These are phyloP conservation scores for Perca schrenkii DNA, from an alignment of 2,113 vertebrate genomes.

Conservation along the genomic window DNA sequence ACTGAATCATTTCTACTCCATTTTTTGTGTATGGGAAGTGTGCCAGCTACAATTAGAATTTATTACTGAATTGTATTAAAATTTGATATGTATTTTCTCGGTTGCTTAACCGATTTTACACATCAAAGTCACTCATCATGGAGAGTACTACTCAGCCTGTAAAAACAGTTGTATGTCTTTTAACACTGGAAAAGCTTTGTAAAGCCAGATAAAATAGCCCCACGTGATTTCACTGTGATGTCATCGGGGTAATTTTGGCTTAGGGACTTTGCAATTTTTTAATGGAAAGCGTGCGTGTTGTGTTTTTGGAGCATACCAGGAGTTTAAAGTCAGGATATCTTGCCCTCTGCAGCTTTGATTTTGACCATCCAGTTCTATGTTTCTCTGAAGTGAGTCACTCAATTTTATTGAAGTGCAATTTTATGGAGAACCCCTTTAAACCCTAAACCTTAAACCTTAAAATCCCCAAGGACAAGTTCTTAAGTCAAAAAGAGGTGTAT, in stretches of 20 bases:
- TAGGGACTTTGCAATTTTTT: background rate
- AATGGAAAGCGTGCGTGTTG: background rate
- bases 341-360: conserved; percentile 26
- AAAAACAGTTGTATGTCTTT: background rate
- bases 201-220: background rate
- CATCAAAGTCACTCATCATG: background rate
- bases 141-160: background rate
- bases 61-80: conserved; percentile 17
- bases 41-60: conserved; percentile 17
- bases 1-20: conserved; percentile 17
- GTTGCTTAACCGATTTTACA: conserved; percentile 1
- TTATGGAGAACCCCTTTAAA: background rate
- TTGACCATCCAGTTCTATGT: conserved; percentile 15
- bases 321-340: conserved; percentile 32
- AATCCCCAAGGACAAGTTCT: background rate
- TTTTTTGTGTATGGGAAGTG: conserved; percentile 2
- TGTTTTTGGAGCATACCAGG: conserved; percentile 9
- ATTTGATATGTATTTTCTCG: conserved; percentile 12
- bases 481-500: background rate
- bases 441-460: background rate
- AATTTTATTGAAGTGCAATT: conserved; percentile 12
- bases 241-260: background rate
- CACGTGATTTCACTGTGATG: background rate
- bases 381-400: background rate
- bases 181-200: conserved; percentile 8